Base-by-base conservation (phyloP, 2,797 vertebrate genomes). In the Gambusia yucatana region DNA sequence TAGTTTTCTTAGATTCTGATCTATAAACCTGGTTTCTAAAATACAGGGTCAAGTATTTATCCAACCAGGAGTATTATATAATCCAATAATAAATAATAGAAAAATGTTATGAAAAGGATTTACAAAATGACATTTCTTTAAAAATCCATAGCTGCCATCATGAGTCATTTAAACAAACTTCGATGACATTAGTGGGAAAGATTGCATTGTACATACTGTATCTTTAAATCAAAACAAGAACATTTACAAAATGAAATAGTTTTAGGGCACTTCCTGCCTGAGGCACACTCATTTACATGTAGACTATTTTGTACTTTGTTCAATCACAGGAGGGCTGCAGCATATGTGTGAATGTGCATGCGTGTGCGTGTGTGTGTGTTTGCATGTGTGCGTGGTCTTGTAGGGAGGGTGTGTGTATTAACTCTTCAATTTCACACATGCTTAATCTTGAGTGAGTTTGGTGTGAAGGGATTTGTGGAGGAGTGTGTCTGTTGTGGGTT, bases 371-470 rank as follows among this genome's bases (percentile, higher is more conserved):
- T n/a, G 10, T 5, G 14, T 48, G 17, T 48, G 47, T 50, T 20
- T 50, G 48, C 25, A 28, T 30, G 33, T 65, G 44, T 70, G 63
- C 22, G 78, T 72, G 55, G 67, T 70, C 7, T 43, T 83, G 65
- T 48, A 65, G 59, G 91, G 85, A 86, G 91, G 91, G 94, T 78
- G 84, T 95, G 96, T 96, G 96, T 96, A 96, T 97, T 96, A 95
- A 97, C 96, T 97, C 97, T 97, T 97, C 97, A 98, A 97, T 99
- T 98, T 98, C 97, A 98, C 97, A 98, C 97, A 97, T 97, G 97
- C 97, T 98, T 98, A 98, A 96, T 98, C 97, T 97, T 97, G 97
- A 97, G 96, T 97, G 96, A 97, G 97, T 96, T 97, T 97, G 96
- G 95, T 96, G 96, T 96, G 97, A 98, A 98, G 96, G 97, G 97